phyloP scores from a whole-genome alignment of 1,140 invertebrate genomes.

The Mya arenaria region DNA sequence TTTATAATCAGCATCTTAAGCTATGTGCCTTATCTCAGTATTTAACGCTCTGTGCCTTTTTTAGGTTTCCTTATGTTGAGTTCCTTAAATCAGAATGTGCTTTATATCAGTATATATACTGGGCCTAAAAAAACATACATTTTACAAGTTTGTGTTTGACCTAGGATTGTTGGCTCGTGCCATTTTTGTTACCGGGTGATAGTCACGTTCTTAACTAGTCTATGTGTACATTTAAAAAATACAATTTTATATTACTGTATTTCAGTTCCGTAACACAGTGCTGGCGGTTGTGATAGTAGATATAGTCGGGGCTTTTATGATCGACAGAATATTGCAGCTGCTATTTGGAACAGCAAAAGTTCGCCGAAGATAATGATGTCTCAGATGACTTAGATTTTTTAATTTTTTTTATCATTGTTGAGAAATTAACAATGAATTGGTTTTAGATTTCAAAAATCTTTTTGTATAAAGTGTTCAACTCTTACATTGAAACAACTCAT shows the following conservation, averaged over 20 bases:
- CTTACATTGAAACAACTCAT: no score
- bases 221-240: neutral
- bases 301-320: constrained; percentile 90
- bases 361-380: constrained; percentile 19
- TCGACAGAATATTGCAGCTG: constrained; percentile 93
- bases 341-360: constrained; percentile 90
- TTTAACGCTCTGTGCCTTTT: neutral
- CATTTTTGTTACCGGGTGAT: neutral
- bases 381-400: no score
- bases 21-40: neutral
- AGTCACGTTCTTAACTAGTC: neutral
- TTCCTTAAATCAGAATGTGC: no score
- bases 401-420: no score
- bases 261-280: constrained; percentile 92
- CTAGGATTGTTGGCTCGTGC: neutral
- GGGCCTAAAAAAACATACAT: neutral
- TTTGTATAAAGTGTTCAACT: no score
- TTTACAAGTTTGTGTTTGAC: neutral
- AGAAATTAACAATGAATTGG: no score
- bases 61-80: no score
- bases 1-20: neutral
- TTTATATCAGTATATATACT: no score
- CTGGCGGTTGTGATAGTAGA: constrained; percentile 91
- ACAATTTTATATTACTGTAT: constrained; percentile 79
- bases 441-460: no score